Evolutionary conservation across 2,888 invertebrate genomes (phyloP).

Genomic region (Pterostichus niger): DNA sequence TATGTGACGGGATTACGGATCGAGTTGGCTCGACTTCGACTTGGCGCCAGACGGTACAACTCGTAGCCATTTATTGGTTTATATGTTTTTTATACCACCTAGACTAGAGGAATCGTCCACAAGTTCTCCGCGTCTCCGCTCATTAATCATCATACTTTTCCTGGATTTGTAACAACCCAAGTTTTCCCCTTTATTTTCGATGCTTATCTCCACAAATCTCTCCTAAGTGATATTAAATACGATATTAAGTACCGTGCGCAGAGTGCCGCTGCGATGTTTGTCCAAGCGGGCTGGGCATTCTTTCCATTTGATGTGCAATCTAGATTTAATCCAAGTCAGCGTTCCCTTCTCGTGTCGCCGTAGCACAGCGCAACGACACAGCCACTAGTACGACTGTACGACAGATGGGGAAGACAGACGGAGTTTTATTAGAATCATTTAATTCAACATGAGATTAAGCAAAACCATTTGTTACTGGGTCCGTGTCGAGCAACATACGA

Average conservation of each 20-base stretch:
- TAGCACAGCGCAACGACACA: neutral
- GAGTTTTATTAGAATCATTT: slow-evolving; percentile 66
- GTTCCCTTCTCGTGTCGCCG: slow-evolving; percentile 11
- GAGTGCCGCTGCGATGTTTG: slow-evolving; percentile 32
- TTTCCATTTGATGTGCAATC: slow-evolving; percentile 59
- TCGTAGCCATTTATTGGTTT: slow-evolving; percentile 59
- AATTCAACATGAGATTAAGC: slow-evolving; percentile 67
- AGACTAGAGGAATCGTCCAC: slow-evolving; percentile 1
- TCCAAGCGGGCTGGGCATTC: slow-evolving; percentile 16
- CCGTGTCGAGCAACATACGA: slow-evolving; percentile 61
- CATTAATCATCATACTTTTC: slow-evolving; percentile 63
- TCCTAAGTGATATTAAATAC: slow-evolving; percentile 63
- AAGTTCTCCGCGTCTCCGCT: neutral
- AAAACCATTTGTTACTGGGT: slow-evolving; percentile 65
- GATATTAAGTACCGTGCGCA: slow-evolving; percentile 56
- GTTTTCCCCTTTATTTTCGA: slow-evolving; percentile 58
- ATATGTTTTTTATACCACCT: slow-evolving; percentile 31
- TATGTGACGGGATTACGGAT: slow-evolving; percentile 62
- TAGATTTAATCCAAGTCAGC: slow-evolving; percentile 61
- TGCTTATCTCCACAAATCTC: slow-evolving; percentile 60
- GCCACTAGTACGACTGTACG: slow-evolving; percentile 22
- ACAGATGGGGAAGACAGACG: slow-evolving; percentile 64
- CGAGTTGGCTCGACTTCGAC: slow-evolving; percentile 16
- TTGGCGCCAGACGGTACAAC: slow-evolving; percentile 46
- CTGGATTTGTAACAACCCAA: slow-evolving; percentile 58